A percentile compares a stretch with the other conserved stretches of the same genome.
phyloP scores from a whole-genome alignment of 2,888 invertebrate genomes.

The Cerastoderma edule region DNA sequence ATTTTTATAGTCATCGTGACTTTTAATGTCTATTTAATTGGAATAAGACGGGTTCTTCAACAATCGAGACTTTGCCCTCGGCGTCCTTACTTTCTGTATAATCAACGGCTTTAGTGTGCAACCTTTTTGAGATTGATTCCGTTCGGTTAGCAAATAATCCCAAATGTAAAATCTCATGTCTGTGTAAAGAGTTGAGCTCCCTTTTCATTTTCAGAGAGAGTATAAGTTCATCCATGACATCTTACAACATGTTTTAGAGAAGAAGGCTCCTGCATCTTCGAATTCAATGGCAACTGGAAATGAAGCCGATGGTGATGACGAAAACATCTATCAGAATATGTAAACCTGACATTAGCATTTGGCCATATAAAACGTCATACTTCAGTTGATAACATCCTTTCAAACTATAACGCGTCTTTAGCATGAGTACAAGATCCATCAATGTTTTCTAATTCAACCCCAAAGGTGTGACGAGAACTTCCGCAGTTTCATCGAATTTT shows the following conservation, averaged over 20 bases:
- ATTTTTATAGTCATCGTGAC: too few species aligned
- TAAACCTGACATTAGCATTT: too few species aligned
- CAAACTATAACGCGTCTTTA: too few species aligned
- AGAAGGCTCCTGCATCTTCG: background rate
- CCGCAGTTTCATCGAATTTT: too few species aligned
- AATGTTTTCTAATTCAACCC: too few species aligned
- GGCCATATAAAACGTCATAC: too few species aligned
- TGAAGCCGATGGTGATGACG: background rate
- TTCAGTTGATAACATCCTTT: too few species aligned
- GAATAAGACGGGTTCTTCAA: background rate
- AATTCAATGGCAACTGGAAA: background rate
- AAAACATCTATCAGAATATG: slow-evolving; percentile 6
- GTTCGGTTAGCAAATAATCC: background rate
- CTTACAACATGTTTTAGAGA: background rate
- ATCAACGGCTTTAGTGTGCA: background rate
- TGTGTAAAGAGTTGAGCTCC: background rate
- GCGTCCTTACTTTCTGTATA: background rate
- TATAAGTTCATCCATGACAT: slow-evolving; percentile 12
- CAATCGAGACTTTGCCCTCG: background rate
- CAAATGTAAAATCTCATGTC: background rate
- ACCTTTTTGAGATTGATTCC: background rate
- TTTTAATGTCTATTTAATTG: too few species aligned
- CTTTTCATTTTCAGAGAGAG: background rate
- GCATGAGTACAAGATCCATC: too few species aligned
- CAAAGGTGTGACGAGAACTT: too few species aligned